Evolutionary conservation across 2,113 vertebrate genomes (phyloP).

Genomic region (Peucedramus taeniatus): DNA sequence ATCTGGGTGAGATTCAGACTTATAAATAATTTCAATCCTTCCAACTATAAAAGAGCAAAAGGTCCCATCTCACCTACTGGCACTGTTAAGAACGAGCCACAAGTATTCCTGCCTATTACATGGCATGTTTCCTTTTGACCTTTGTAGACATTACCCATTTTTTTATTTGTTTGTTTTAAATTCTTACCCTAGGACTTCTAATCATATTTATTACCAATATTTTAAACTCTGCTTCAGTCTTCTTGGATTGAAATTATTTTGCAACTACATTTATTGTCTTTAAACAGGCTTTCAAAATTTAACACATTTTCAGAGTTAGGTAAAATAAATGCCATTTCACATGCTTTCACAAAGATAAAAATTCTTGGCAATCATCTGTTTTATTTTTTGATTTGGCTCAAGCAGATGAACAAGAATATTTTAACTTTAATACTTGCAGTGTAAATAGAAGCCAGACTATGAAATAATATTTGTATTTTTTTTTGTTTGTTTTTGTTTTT

Average conservation of each 20-base stretch:
- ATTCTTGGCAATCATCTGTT: neutral
- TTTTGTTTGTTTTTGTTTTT: too few relatives aligned
- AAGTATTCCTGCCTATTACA: neutral
- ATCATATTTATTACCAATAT: neutral
- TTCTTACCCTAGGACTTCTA: neutral
- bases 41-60: neutral
- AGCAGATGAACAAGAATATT: neutral
- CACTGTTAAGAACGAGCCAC: neutral
- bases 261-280: neutral
- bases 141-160: neutral
- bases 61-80: neutral
- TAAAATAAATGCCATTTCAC: slow-evolving; percentile 17
- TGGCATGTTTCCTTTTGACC: neutral
- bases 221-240: neutral
- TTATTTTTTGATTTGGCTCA: neutral
- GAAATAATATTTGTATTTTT: neutral
- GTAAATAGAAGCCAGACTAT: neutral
- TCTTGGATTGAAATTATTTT: neutral
- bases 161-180: neutral
- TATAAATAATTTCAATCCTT: neutral
- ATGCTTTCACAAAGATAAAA: neutral
- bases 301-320: neutral
- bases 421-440: neutral
- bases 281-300: neutral
- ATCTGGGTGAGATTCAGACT: neutral